Evolutionary conservation across 2,113 vertebrate species (phyloP).

Genomic region (chimpanzee (Pan troglodytes)): NHGRI_mPanTro3-v2.1_pri NC_072412.2:97189001-97189500

Average conservation of each 20-base stretch:
- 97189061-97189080: background rate
- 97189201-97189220: background rate
- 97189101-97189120: background rate
- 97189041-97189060: no score
- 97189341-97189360: background rate
- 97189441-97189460: conserved; percentile 6
- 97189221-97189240: background rate
- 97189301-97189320: background rate
- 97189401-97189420: conserved; percentile 21
- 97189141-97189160: background rate
- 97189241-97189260: background rate
- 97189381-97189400: conserved; percentile 8
- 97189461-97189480: background rate
- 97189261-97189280: background rate
- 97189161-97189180: background rate
- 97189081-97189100: background rate
- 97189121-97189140: background rate
- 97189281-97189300: background rate
- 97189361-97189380: conserved; percentile 4
- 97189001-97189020: no score
- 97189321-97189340: background rate
- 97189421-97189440: conserved; percentile 10
- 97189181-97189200: background rate
- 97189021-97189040: no score
- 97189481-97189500: background rate